Conservation (phyloP, 2,113 vertebrate species). For the Eolophus roseicapilla region DNA sequence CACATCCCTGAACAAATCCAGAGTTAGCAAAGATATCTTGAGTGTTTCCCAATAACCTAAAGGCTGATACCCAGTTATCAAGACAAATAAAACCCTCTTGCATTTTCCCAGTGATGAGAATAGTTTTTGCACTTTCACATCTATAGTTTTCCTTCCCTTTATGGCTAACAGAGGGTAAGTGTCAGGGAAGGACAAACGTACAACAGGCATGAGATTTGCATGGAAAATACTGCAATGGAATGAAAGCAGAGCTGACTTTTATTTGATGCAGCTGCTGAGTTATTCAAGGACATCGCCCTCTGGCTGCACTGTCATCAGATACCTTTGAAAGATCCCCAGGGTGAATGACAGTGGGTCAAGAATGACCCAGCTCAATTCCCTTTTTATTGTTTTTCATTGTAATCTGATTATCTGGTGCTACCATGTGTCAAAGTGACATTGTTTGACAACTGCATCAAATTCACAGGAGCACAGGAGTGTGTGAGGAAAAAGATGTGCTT, state of each 20-base stretch:
- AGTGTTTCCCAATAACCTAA: background rate
- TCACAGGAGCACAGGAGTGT: background rate
- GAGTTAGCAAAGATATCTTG: background rate
- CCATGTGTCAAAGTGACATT: slow-evolving; percentile 51
- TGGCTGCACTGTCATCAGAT: background rate
- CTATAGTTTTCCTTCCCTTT: background rate
- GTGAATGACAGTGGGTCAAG: background rate
- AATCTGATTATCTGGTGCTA: slow-evolving; percentile 53
- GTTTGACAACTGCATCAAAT: slow-evolving; percentile 52
- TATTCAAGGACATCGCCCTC: slow-evolving; percentile 18
- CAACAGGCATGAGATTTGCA: background rate
- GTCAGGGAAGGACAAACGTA: background rate
- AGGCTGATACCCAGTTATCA: background rate
- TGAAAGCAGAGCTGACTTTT: background rate
- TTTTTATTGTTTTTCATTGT: slow-evolving; percentile 50
- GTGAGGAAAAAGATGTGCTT: slow-evolving; percentile 4
- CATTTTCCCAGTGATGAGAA: background rate
- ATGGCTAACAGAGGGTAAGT: background rate
- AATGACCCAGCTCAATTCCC: slow-evolving; percentile 36
- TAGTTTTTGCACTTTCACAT: background rate
- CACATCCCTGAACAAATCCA: background rate
- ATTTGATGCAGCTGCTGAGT: background rate
- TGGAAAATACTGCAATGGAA: background rate
- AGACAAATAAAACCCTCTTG: background rate
- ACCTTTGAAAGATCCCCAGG: slow-evolving; percentile 1